A percentile compares a stretch with the other conserved stretches of the same genome.
phyloP scores from a whole-genome alignment of 2,888 invertebrate genomes.

The Carpatolechia fugitivella region DNA sequence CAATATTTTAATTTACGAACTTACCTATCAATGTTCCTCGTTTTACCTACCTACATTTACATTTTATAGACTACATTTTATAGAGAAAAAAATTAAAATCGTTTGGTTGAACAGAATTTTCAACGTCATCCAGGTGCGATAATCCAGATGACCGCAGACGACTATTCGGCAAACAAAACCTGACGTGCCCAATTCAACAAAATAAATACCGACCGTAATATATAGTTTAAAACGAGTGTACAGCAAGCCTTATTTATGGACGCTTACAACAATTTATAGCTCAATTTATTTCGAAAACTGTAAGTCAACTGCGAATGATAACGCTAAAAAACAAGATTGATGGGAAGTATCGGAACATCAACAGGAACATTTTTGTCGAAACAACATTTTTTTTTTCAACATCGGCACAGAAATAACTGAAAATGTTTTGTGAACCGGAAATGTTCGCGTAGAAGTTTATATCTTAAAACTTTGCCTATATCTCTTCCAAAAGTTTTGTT shows the following conservation, averaged over 20 bases:
- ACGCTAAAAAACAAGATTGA: constrained; percentile 37
- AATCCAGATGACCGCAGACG: neutral
- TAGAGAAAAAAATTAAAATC: too few relatives aligned
- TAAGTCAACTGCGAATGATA: constrained; percentile 53
- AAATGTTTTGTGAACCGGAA: constrained; percentile 3
- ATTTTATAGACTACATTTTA: too few relatives aligned
- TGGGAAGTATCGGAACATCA: constrained; percentile 31
- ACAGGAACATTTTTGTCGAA: constrained; percentile 27
- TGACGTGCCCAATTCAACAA: constrained; percentile 11
- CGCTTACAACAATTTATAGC: constrained; percentile 46
- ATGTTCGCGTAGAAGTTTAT: neutral
- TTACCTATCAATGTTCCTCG: too few relatives aligned
- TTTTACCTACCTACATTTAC: too few relatives aligned
- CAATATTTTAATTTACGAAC: too few relatives aligned
- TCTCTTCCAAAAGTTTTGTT: neutral
- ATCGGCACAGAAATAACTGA: neutral
- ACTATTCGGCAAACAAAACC: neutral
- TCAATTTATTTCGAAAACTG: constrained; percentile 44
- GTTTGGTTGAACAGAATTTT: too few relatives aligned
- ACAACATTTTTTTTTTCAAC: constrained; percentile 14
- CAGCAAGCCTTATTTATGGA: constrained; percentile 28
- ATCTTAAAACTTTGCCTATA: neutral
- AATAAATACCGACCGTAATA: constrained; percentile 19
- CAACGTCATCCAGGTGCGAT: neutral
- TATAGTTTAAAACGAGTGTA: constrained; percentile 25